Conservation (phyloP, 2,797 vertebrate species). For the Champsocephalus gunnari region DNA sequence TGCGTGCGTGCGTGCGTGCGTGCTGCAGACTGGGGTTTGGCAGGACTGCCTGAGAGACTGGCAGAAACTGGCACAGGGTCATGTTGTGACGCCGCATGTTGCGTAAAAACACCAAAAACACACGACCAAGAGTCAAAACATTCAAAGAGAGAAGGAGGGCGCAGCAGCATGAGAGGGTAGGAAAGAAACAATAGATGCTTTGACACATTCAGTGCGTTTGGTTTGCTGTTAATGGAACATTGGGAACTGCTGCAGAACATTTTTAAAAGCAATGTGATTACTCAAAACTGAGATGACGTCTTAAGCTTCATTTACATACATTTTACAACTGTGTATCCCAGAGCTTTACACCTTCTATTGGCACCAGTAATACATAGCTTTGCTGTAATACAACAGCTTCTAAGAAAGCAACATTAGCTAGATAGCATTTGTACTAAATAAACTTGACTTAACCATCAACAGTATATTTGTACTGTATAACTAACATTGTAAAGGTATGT, state of each 20-base stretch:
- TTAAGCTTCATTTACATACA: background rate
- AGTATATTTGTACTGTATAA: too few relatives aligned
- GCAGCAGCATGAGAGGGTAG: constrained; percentile 46
- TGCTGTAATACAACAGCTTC: background rate
- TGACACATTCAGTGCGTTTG: constrained; percentile 50
- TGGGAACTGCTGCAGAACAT: constrained; percentile 11
- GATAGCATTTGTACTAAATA: too few relatives aligned
- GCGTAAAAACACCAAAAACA: constrained; percentile 41
- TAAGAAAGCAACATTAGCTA: background rate
- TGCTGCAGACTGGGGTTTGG: constrained; percentile 56
- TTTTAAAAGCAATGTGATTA: constrained; percentile 15
- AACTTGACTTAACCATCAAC: too few relatives aligned
- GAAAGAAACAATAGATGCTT: constrained; percentile 65
- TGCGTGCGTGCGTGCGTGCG: constrained; percentile 23
- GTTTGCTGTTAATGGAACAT: constrained; percentile 16
- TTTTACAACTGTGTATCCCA: background rate
- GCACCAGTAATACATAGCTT: background rate
- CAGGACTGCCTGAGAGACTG: constrained; percentile 23
- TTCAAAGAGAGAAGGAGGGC: constrained; percentile 32
- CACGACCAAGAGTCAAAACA: constrained; percentile 37
- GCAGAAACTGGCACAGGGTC: constrained; percentile 61
- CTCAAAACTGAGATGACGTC: constrained; percentile 10
- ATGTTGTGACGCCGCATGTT: constrained; percentile 56
- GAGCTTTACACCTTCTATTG: constrained; percentile 6
- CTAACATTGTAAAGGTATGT: too few relatives aligned